These are phyloP conservation scores for Listronotus oregonensis DNA, from an alignment of 1,140 invertebrate species.

Conservation along the genomic window DNA sequence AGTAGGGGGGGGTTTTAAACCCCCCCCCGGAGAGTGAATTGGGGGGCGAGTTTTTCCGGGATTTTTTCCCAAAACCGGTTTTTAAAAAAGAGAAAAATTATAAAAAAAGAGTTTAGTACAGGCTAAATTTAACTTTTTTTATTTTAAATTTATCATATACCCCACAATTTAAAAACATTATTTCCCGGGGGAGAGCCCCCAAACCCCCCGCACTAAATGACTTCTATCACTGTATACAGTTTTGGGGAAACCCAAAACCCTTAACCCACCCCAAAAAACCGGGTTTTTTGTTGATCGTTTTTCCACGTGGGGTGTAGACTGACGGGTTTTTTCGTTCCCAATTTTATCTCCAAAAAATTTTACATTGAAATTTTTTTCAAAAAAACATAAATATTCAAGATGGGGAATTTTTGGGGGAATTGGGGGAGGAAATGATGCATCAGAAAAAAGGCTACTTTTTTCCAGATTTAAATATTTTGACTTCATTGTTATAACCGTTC, in stretches of 20 bases:
- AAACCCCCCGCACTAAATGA: slow-evolving; percentile 74
- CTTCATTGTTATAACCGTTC: too few species aligned
- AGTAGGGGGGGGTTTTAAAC: slow-evolving; percentile 73
- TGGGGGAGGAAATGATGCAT: too few species aligned
- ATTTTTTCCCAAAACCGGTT: slow-evolving; percentile 60
- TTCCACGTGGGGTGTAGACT: slow-evolving; percentile 65
- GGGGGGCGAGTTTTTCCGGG: slow-evolving; percentile 63
- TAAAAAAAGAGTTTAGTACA: too few species aligned
- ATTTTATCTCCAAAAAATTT: slow-evolving; percentile 61
- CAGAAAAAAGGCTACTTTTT: too few species aligned
- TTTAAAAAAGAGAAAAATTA: background rate
- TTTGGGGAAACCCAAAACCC: slow-evolving; percentile 57
- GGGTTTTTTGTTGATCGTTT: slow-evolving; percentile 65
- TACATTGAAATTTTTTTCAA: too few species aligned
- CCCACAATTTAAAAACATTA: slow-evolving; percentile 72
- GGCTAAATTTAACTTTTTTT: too few species aligned
- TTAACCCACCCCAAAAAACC: slow-evolving; percentile 68
- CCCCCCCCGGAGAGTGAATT: slow-evolving; percentile 73
- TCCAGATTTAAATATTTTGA: too few species aligned
- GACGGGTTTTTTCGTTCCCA: slow-evolving; percentile 70
- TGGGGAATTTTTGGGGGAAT: too few species aligned
- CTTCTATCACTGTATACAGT: slow-evolving; percentile 61
- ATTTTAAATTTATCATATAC: too few species aligned
- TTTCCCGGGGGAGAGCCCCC: slow-evolving; percentile 74
- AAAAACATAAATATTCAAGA: background rate